Evolutionary conservation across 2,113 vertebrate species (phyloP).

Genomic region (Catharus bicknelli): DNA sequence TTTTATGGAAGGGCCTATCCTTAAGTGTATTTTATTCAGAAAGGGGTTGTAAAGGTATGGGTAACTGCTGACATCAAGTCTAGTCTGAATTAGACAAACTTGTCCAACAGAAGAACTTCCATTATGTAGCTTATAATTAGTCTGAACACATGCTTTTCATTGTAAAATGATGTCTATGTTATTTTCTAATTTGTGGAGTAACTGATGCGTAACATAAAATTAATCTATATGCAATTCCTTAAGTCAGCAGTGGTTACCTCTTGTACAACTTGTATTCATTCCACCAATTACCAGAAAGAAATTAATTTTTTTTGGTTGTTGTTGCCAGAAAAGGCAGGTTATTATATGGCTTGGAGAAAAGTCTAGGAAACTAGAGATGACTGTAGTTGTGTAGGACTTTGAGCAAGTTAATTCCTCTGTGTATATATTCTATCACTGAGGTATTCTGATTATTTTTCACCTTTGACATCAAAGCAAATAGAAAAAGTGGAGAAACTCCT

Average conservation of each 20-base stretch:
- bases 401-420: not conserved
- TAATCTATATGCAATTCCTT: not conserved
- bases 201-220: not conserved
- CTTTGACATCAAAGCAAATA: not conserved
- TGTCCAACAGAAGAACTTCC: not conserved
- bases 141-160: not conserved
- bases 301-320: not conserved
- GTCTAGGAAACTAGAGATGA: not conserved
- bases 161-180: not conserved
- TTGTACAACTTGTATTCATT: not conserved
- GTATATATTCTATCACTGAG: not conserved
- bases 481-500: not conserved
- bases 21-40: not conserved
- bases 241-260: not conserved
- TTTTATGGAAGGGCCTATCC: not conserved
- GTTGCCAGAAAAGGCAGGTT: rapidly evolving
- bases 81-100: not conserved
- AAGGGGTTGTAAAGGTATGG: not conserved
- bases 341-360: not conserved
- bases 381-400: not conserved
- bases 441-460: not conserved
- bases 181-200: not conserved
- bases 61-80: not conserved
- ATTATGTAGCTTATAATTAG: not conserved
- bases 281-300: not conserved